phyloP scores from a whole-genome alignment of 2,888 invertebrate genomes.

The Ophion obscuratus region DNA sequence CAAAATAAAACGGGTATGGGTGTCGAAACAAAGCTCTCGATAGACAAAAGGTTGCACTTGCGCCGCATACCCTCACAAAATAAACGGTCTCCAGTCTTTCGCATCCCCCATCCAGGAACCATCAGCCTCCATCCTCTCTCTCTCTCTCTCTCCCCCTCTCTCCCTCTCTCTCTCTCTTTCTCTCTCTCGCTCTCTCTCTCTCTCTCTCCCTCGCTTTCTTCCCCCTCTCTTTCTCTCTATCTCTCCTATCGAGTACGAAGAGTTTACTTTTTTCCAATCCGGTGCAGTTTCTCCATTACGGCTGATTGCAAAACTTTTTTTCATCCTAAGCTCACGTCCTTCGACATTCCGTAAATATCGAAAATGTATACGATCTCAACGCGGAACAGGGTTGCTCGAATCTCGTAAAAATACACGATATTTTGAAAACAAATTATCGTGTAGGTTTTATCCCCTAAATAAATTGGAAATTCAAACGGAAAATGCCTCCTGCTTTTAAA shows the following conservation, averaged over 20 bases:
- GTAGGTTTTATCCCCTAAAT: neutral
- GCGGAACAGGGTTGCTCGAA: neutral
- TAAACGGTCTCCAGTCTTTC: slow-evolving; percentile 29
- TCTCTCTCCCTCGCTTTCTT: neutral
- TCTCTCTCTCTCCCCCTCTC: neutral
- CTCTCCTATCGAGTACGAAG: neutral
- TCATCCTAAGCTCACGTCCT: slow-evolving; percentile 11
- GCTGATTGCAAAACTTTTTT: slow-evolving; percentile 51
- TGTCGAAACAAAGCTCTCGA: slow-evolving; percentile 28
- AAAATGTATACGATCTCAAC: neutral
- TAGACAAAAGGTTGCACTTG: slow-evolving; percentile 39
- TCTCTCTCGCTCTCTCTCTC: neutral
- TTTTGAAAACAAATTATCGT: neutral
- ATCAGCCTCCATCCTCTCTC: slow-evolving; percentile 9
- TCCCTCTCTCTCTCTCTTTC: neutral
- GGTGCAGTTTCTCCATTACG: neutral
- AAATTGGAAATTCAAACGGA: neutral
- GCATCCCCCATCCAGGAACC: slow-evolving; percentile 8
- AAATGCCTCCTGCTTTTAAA: neutral
- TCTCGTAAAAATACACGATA: neutral
- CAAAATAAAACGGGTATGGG: neutral
- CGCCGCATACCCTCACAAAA: slow-evolving; percentile 30
- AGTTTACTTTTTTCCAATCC: slow-evolving; percentile 19
- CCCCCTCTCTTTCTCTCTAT: neutral
- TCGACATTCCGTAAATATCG: neutral